A percentile compares a stretch with the other conserved stretches of the same genome.
These are phyloP conservation scores for Neodiprion lecontei DNA, from an alignment of 1,140 invertebrate genomes.

Conservation along the genomic window DNA sequence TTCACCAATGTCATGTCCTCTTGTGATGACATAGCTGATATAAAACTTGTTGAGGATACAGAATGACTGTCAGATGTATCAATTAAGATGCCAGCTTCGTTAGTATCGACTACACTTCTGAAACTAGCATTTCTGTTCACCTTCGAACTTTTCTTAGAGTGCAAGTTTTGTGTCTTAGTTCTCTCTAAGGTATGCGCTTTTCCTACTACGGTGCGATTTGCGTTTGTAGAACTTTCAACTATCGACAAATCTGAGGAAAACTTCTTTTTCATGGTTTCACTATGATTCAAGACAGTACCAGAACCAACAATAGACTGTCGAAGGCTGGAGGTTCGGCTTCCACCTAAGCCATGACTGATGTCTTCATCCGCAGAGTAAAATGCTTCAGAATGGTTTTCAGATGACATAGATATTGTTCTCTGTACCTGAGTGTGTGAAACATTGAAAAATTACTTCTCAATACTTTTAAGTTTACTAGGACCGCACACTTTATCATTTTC, in stretches of 20 bases:
- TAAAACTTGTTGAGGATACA: conserved; percentile 86
- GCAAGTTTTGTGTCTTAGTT: conserved; percentile 41
- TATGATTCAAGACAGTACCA: conserved; percentile 55
- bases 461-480: no score
- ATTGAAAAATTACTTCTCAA: neutral
- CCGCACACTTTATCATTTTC: no score
- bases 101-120: conserved; percentile 34
- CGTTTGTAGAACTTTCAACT: conserved; percentile 62
- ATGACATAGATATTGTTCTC: conserved; percentile 84
- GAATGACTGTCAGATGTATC: conserved; percentile 74
- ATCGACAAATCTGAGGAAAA: conserved; percentile 63
- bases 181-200: conserved; percentile 55
- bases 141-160: conserved; percentile 40
- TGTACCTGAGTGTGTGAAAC: conserved; percentile 66
- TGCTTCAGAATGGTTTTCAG: conserved; percentile 87
- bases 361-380: conserved; percentile 93
- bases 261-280: conserved; percentile 63
- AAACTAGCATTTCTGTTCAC: conserved; percentile 38
- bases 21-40: conserved; percentile 92
- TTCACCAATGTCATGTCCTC: conserved; percentile 93
- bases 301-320: conserved; percentile 68
- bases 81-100: conserved; percentile 45
- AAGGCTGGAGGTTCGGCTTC: conserved; percentile 67
- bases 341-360: conserved; percentile 65
- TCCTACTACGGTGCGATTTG: conserved; percentile 38